Evolutionary conservation across 2,797 vertebrate genomes (phyloP).

Genomic region (Eleutherodactylus coqui): DNA sequence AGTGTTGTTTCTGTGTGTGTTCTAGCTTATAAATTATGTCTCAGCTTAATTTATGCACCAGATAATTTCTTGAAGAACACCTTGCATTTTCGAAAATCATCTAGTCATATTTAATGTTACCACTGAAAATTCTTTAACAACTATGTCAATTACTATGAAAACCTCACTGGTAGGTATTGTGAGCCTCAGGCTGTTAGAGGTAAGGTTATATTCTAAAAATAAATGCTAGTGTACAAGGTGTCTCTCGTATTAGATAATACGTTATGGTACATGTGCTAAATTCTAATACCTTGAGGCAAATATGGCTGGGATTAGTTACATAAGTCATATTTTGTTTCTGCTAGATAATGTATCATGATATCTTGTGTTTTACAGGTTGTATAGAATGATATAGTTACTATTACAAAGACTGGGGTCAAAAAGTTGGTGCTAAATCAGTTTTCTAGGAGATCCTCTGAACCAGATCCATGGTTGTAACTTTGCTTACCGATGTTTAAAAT

Average conservation of each 20-base stretch:
- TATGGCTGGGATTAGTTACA: constrained; percentile 36
- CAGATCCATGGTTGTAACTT: not conserved
- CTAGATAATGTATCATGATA: constrained; percentile 9
- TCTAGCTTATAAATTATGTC: not conserved
- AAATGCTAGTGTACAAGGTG: constrained; percentile 47
- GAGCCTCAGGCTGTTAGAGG: constrained; percentile 52
- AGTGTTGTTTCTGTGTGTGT: not conserved
- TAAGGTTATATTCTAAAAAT: constrained; percentile 57
- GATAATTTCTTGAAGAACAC: constrained; percentile 34
- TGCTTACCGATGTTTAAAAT: not conserved
- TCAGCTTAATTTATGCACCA: not conserved
- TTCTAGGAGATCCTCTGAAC: not conserved
- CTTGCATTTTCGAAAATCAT: constrained; percentile 28
- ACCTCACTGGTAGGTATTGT: constrained; percentile 52
- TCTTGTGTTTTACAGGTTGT: not conserved
- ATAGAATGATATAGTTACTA: not conserved
- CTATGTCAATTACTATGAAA: constrained; percentile 55
- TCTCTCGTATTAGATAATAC: constrained; percentile 43
- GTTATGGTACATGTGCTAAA: constrained; percentile 48
- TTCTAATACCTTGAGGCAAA: constrained; percentile 48
- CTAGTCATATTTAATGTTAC: constrained; percentile 35
- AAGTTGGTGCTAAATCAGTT: not conserved
- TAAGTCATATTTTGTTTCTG: constrained; percentile 32
- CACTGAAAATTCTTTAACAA: constrained; percentile 19
- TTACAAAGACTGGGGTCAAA: not conserved